A percentile compares a stretch with the other conserved stretches of the same genome.
Conservation (phyloP, 2,113 vertebrate genomes). For the Pachycephala philippinensis region DNA sequence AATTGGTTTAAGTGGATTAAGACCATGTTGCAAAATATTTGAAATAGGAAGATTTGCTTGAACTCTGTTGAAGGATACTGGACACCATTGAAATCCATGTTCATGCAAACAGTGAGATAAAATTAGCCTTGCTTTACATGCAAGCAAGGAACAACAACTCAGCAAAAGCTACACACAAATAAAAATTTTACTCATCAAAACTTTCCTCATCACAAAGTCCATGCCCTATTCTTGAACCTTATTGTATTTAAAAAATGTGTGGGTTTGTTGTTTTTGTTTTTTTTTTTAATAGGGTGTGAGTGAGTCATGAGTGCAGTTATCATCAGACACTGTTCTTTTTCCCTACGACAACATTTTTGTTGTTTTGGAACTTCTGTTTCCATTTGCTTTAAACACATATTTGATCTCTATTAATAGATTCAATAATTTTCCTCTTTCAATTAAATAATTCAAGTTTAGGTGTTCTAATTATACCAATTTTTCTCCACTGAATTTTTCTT, state of each 20-base stretch:
- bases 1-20: background rate
- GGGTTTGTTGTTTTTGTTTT: rapidly evolving
- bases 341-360: background rate
- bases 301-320: background rate
- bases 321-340: background rate
- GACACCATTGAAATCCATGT: background rate
- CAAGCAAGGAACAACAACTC: background rate
- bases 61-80: background rate
- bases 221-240: background rate
- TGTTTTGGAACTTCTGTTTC: background rate
- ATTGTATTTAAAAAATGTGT: background rate
- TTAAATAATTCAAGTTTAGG: background rate
- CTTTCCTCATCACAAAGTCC: background rate
- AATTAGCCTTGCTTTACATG: background rate
- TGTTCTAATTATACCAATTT: background rate
- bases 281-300: background rate
- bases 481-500: background rate
- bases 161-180: background rate
- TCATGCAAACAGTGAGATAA: background rate
- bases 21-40: background rate
- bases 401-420: background rate
- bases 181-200: background rate
- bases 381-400: background rate
- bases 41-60: background rate
- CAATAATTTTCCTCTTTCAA: background rate